These are phyloP conservation scores for Reticulitermes speratus DNA, from an alignment of 1,140 invertebrate genomes.

Conservation along the genomic window DNA sequence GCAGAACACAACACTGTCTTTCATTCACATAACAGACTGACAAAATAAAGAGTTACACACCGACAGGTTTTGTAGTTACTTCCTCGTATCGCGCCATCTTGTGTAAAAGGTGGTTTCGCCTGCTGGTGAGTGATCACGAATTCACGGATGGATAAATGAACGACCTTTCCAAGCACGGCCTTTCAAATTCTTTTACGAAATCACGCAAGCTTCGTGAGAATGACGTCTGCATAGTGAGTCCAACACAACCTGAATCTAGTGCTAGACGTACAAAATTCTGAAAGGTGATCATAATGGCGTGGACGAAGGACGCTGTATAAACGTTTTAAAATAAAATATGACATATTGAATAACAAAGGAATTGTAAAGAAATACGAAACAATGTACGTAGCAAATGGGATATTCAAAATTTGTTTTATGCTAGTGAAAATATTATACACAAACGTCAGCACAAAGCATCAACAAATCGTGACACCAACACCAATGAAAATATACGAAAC, in stretches of 20 bases:
- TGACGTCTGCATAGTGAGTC: not conserved
- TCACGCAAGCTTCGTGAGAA: not conserved
- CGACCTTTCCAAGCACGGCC: not conserved
- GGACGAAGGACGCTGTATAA: not conserved
- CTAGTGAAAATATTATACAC: no score
- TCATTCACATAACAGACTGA: not conserved
- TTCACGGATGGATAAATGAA: not conserved
- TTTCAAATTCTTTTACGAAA: not conserved
- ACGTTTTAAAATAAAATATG: not conserved
- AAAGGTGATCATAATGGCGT: not conserved
- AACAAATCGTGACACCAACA: no score
- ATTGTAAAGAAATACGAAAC: no score
- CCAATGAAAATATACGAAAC: no score
- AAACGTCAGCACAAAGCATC: no score
- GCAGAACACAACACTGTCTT: not conserved
- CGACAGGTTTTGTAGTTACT: not conserved
- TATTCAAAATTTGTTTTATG: no score
- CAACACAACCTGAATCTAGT: not conserved
- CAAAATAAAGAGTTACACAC: not conserved
- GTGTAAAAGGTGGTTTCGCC: not conserved
- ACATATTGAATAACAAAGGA: no score
- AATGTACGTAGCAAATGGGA: no score
- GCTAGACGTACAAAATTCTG: not conserved
- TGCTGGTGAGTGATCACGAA: not conserved
- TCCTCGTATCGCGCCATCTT: not conserved